Base-by-base conservation (phyloP, 2,113 vertebrate species). In the Barnardius zonarius region DNA sequence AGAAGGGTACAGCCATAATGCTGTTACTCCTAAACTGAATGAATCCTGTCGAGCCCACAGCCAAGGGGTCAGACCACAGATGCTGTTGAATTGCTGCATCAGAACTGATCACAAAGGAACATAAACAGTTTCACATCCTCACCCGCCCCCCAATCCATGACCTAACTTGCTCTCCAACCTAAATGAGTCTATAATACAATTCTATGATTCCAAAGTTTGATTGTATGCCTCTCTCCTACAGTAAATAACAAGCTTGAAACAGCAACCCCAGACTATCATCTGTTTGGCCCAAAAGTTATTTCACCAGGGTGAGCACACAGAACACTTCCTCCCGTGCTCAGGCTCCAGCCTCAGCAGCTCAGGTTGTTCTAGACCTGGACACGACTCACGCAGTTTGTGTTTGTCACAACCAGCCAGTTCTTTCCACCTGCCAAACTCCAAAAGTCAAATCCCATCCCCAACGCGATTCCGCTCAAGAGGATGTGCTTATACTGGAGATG, bases 41-140 rank as follows among this genome's bases (percentile, higher is more conserved):
- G 25, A 74, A 48, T 14, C 12, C 44, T 9, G 19, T 9, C 2
- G 0, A 82, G 44, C 17, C 25, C 46, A 57, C 52, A 17, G 59
- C 11, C 19, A 17, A 57, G 39, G 5, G 30, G 28, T 54, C n/a
- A 69, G 24, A 49, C 7, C 17, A 23, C 48, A 48, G 10, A 39
- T 0, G 0, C 13, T 22, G 30, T 37, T 25, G 35, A 57, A 39
- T 31, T 2, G 1, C 41, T 62, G 35, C 0, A 0, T 48, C 20
- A 48, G 46, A 48, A 48, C 46, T 48, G 20, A 22, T 48, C 46
- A 23, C 46, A 48, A 48, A 48, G 46, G 46, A 23, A 11, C 20
- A 22, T 48, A 11, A 22, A 48, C 20, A 23, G 46, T 48, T 22
- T 48, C 19, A 48, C 44, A 39, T 9, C 18, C 17, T 18, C 5